These are phyloP conservation scores for Lydus trimaculatus DNA, from an alignment of 2,888 invertebrate genomes.

Conservation along the genomic window DNA sequence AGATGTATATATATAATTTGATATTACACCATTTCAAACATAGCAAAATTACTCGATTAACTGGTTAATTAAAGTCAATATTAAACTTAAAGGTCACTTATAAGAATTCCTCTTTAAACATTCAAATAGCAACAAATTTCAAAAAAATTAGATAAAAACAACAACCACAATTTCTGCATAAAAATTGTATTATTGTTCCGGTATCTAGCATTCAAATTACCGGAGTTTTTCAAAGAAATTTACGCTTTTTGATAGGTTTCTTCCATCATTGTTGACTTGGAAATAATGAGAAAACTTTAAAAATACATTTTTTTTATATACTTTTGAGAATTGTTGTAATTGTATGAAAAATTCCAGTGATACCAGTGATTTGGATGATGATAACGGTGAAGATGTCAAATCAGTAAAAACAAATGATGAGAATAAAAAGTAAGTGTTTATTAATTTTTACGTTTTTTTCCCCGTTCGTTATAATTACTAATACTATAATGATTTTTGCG, in stretches of 20 bases:
- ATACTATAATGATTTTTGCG: conserved; percentile 34
- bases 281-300: not conserved
- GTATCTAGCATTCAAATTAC: conserved; percentile 10
- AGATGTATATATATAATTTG: not conserved
- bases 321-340: not conserved
- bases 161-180: not conserved
- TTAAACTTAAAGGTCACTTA: conserved; percentile 37
- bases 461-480: not conserved
- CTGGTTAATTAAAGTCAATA: conserved; percentile 34
- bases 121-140: not conserved
- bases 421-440: conserved; percentile 70
- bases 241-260: conserved; percentile 11
- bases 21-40: not conserved
- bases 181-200: conserved; percentile 11
- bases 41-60: conserved; percentile 31
- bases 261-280: conserved; percentile 55
- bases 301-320: not conserved
- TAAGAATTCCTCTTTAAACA: conserved; percentile 31
- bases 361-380: conserved; percentile 70
- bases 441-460: not conserved
- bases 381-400: conserved; percentile 72
- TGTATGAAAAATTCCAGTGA: conserved; percentile 49
- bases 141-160: not conserved
- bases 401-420: conserved; percentile 72
- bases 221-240: conserved; percentile 1